Percentiles rank a stretch among this genome's conserved stretches.
Evolutionary conservation across 2,888 invertebrate species (phyloP).

Genomic region (Cerceris rybyensis): DNA sequence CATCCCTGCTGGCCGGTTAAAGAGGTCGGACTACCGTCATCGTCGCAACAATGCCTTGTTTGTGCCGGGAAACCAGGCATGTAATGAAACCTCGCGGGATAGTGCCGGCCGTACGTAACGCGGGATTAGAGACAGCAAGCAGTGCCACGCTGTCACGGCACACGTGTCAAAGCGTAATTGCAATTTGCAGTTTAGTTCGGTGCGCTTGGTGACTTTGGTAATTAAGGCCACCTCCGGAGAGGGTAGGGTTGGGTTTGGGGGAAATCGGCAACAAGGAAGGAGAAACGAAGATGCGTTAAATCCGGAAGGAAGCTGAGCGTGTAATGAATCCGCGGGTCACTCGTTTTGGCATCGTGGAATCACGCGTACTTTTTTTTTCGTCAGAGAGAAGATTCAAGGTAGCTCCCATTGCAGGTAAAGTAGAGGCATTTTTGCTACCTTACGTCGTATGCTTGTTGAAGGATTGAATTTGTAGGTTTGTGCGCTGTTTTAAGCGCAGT

Average conservation of each 20-base stretch:
- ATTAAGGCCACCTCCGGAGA: conserved; percentile 44
- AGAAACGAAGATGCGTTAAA: conserved; percentile 13
- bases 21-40: conserved; percentile 50
- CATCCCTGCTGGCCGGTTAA: conserved; percentile 53
- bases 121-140: conserved; percentile 65
- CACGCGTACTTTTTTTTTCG: not conserved
- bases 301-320: conserved; percentile 39
- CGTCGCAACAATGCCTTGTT: conserved; percentile 73
- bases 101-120: conserved; percentile 58
- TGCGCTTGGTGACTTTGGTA: conserved; percentile 59
- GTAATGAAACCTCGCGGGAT: conserved; percentile 79
- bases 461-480: no score
- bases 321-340: conserved; percentile 48
- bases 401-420: no score
- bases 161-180: conserved; percentile 71
- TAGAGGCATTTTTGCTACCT: no score
- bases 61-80: conserved; percentile 78
- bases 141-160: conserved; percentile 66
- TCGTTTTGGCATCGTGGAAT: conserved; percentile 11
- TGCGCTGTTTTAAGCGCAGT: conserved; percentile 4
- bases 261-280: conserved; percentile 39
- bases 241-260: not conserved
- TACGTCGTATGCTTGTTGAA: no score
- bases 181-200: conserved; percentile 65
- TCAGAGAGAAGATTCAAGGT: not conserved